A percentile compares a stretch with the other conserved stretches of the same genome.
Evolutionary conservation across 2,797 vertebrate genomes (phyloP).

Genomic region (Microctenopoma steveboyesi): DNA sequence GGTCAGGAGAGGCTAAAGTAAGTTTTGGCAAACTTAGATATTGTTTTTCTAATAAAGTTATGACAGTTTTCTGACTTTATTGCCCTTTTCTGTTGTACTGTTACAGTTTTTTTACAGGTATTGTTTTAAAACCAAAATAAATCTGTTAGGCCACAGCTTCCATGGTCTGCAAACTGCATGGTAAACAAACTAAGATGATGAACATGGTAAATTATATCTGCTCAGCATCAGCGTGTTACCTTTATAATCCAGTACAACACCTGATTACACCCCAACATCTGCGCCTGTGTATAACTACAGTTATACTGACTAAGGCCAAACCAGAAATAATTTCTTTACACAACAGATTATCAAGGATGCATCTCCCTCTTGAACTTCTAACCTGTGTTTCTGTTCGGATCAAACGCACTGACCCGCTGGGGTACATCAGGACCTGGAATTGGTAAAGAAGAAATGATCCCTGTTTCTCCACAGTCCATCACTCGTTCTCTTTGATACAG

Average conservation of each 20-base stretch:
- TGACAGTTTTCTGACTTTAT: no score
- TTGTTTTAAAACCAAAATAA: neutral
- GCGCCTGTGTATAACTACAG: neutral
- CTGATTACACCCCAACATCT: neutral
- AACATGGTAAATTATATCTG: neutral
- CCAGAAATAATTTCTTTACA: neutral
- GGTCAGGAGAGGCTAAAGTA: no score
- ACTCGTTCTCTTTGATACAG: conserved; percentile 6
- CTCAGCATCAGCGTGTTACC: neutral
- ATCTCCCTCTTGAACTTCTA: neutral
- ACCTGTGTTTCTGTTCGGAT: conserved; percentile 15
- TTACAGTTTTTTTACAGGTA: no score
- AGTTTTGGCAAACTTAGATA: no score
- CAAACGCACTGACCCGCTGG: neutral
- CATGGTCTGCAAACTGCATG: neutral
- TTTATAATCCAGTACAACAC: no score
- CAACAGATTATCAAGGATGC: conserved; percentile 17
- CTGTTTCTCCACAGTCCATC: neutral
- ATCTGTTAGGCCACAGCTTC: neutral
- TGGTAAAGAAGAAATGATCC: neutral
- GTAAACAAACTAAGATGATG: neutral
- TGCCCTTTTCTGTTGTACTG: no score
- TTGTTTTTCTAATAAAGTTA: no score
- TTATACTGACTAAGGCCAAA: conserved; percentile 14
- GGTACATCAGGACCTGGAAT: neutral